phyloP scores from a whole-genome alignment of 2,888 invertebrate species.

The Mesodorylaimus sp. region DNA sequence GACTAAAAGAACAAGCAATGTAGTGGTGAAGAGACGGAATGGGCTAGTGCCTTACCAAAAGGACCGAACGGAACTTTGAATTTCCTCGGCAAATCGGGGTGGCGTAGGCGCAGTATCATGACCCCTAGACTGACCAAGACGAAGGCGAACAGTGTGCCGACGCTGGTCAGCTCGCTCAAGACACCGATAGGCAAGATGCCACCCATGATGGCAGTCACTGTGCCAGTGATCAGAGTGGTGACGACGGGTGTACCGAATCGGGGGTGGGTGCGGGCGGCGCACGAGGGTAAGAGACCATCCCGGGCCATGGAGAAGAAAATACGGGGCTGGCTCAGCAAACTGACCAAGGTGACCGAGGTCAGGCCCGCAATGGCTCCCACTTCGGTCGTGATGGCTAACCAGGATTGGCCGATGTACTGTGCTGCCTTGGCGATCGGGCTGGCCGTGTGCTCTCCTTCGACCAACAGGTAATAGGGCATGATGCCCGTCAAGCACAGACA shows the following conservation, averaged over 20 bases:
- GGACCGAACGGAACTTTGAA: neutral
- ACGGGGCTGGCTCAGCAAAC: too few relatives aligned
- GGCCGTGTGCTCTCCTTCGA: too few relatives aligned
- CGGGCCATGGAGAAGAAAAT: constrained; percentile 5
- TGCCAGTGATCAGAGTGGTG: neutral
- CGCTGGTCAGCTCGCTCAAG: neutral
- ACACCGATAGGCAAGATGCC: neutral
- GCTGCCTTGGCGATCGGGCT: too few relatives aligned
- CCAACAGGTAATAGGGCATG: too few relatives aligned
- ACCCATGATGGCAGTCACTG: neutral
- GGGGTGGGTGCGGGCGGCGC: neutral
- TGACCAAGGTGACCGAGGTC: neutral
- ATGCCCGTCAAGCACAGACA: too few relatives aligned
- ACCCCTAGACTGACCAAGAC: neutral
- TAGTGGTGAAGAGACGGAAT: too few relatives aligned
- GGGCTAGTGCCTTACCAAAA: too few relatives aligned
- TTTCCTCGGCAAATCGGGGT: neutral
- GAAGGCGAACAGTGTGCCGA: neutral
- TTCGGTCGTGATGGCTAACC: neutral
- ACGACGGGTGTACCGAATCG: neutral
- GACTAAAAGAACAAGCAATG: too few relatives aligned
- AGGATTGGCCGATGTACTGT: too few relatives aligned
- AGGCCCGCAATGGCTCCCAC: neutral
- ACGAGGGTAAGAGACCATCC: neutral
- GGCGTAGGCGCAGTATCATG: neutral